Evolutionary conservation across 2,113 vertebrate genomes (phyloP).

Genomic region (Gobiocypris rarus): DNA sequence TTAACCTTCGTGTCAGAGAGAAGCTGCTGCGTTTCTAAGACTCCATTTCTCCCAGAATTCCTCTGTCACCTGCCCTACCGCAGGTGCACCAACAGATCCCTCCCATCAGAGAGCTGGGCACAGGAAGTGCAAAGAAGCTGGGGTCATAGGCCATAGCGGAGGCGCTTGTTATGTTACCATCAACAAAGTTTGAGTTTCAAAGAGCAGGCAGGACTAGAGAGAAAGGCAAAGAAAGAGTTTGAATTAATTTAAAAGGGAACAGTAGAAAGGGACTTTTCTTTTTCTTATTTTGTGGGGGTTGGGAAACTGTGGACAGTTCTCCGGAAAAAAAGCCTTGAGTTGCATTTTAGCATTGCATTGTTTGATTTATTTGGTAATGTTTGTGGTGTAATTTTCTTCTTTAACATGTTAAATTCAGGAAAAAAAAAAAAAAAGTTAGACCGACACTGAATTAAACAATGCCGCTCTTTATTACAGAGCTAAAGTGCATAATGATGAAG

Average conservation of each 20-base stretch:
- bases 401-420: background rate
- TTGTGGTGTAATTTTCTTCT: no score
- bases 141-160: slow-evolving; percentile 76
- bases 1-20: slow-evolving; percentile 74
- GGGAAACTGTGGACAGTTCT: background rate
- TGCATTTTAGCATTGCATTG: background rate
- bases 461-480: slow-evolving; percentile 33
- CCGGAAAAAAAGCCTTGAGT: background rate
- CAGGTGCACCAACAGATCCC: slow-evolving; percentile 81
- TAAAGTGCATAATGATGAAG: slow-evolving; percentile 54
- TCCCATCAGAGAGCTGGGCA: slow-evolving; percentile 72
- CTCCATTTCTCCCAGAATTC: slow-evolving; percentile 37
- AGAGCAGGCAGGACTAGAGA: slow-evolving; percentile 8
- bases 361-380: background rate
- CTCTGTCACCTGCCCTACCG: slow-evolving; percentile 84
- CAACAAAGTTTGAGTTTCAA: slow-evolving; percentile 23
- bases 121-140: slow-evolving; percentile 79
- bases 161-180: slow-evolving; percentile 31
- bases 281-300: slow-evolving; percentile 7
- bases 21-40: slow-evolving; percentile 56
- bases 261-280: slow-evolving; percentile 11
- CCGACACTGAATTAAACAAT: slow-evolving; percentile 33
- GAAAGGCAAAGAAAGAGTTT: background rate
- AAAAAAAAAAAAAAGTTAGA: no score
- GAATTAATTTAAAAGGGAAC: slow-evolving; percentile 65